Evolutionary conservation across 2,888 invertebrate genomes (phyloP), one percentile per base, ranked within the genome.

Genomic region (Erebia aethiops): DNA sequence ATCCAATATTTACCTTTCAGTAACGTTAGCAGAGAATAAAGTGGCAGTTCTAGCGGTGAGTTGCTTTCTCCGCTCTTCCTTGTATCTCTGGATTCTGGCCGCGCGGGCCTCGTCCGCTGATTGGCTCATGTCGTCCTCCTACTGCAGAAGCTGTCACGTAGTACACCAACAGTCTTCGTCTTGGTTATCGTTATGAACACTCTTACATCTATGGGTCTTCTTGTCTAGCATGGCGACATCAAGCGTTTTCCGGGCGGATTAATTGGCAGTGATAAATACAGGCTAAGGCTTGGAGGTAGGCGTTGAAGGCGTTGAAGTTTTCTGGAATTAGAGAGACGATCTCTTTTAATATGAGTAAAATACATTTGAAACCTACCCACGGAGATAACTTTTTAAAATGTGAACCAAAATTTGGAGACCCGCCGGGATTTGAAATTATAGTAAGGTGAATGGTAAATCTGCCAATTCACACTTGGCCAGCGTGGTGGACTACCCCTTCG

Each of bases 1-100:
- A 62, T 11, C 14, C 18, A 14, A 57, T 13, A 71, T 84, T 76
- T 72, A 93, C 93, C 92, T 87, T 76, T 92, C 91, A 78, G 93
- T 92, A 74, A 96, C 94, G 84, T 95, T 95, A 71, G 96, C 95
- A 76, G 95, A 95, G 82, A 96, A 94, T 78, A 96, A 94, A 71
- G 90, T 87, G 56, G 92, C 91, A 64, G 92, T 91, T 78, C 94
- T 95, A n/a, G 95, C 94, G 54, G 95, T 95, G 74, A 96, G 89
- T 85, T 96, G 96, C 79, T 94, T 94, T 74, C 95, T 93, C 69
- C 96, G 92, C 82, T 96, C 96, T 81, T 96, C 96, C 84, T 96
- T 96, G 87, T 96, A 96, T 79, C 94, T 94, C 79, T 95, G 95
- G 80, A 96, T 95, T 82, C 96, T 92, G 86, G 95, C 95, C 83